Percentiles rank a stretch among this genome's conserved stretches.
Evolutionary conservation across 2,113 vertebrate species (phyloP).

Genomic region (Silurus glanis): DNA sequence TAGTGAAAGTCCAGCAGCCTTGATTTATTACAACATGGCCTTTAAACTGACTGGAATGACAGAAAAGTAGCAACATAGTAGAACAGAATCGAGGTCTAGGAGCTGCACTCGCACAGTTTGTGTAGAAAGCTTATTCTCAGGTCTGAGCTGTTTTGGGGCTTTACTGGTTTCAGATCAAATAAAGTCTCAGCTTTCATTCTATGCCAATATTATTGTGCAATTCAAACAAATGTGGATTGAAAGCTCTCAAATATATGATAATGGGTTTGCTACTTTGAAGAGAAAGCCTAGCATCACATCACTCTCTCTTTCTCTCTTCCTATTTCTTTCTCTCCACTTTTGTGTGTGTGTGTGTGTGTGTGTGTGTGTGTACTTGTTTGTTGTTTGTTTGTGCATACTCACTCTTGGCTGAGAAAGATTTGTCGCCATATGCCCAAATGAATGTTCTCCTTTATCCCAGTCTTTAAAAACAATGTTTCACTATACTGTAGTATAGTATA

Average conservation of each 20-base stretch:
- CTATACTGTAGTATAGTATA: not conserved
- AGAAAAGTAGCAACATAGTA: not conserved
- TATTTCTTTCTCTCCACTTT: not conserved
- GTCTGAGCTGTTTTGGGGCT: not conserved
- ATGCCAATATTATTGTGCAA: constrained; percentile 10
- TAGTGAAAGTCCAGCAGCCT: not conserved
- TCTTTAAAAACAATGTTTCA: not conserved
- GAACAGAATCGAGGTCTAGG: not conserved
- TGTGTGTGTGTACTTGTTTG: not conserved
- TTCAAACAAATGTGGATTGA: constrained; percentile 26
- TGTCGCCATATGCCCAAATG: not conserved
- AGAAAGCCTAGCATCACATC: not conserved
- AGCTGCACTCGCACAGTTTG: not conserved
- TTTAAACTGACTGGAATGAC: not conserved
- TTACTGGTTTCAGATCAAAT: constrained; percentile 16
- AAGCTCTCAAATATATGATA: not conserved
- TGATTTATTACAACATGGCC: not conserved
- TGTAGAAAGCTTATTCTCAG: constrained; percentile 2
- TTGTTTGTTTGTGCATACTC: not conserved
- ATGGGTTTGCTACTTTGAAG: not conserved
- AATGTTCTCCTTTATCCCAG: not conserved
- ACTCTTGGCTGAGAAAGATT: not conserved
- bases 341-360: not conserved
- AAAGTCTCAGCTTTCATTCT: constrained; percentile 11
- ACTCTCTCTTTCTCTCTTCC: not conserved